phyloP scores from a whole-genome alignment of 2,113 vertebrate genomes.

The Myrmecobius fasciatus region DNA sequence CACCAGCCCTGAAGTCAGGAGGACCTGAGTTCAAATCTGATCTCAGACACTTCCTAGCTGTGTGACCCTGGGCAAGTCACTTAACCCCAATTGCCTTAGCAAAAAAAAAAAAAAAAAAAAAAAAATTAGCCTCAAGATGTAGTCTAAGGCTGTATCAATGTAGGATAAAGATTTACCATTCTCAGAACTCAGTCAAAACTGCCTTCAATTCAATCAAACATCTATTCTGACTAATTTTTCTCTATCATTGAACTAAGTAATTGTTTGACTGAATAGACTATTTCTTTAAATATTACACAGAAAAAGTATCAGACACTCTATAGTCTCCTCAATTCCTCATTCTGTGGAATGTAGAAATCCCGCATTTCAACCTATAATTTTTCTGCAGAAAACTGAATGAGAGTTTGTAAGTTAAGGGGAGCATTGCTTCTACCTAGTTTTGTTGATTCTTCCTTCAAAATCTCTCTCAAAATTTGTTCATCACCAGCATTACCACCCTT shows the following conservation, averaged over 20 bases:
- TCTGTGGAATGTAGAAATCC: background rate
- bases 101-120: too few relatives aligned
- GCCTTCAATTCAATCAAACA: background rate
- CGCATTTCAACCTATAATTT: background rate
- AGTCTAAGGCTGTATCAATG: background rate
- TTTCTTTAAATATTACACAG: background rate
- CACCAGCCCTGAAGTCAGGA: too few relatives aligned
- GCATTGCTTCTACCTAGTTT: background rate
- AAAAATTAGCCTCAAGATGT: background rate
- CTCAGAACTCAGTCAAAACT: background rate
- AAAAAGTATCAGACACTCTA: background rate
- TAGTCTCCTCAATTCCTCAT: background rate
- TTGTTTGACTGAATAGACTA: background rate
- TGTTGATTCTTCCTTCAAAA: background rate
- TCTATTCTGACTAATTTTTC: background rate
- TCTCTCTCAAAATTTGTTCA: background rate
- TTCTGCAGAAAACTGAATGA: background rate
- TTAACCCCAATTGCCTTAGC: too few relatives aligned
- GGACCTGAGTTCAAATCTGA: too few relatives aligned
- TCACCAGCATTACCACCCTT: background rate
- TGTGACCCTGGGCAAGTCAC: too few relatives aligned
- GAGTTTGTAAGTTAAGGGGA: background rate
- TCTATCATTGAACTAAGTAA: background rate
- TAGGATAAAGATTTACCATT: background rate
- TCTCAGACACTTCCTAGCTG: too few relatives aligned